Conservation (phyloP, 2,113 vertebrate species). For the Pedionomus torquatus region DNA sequence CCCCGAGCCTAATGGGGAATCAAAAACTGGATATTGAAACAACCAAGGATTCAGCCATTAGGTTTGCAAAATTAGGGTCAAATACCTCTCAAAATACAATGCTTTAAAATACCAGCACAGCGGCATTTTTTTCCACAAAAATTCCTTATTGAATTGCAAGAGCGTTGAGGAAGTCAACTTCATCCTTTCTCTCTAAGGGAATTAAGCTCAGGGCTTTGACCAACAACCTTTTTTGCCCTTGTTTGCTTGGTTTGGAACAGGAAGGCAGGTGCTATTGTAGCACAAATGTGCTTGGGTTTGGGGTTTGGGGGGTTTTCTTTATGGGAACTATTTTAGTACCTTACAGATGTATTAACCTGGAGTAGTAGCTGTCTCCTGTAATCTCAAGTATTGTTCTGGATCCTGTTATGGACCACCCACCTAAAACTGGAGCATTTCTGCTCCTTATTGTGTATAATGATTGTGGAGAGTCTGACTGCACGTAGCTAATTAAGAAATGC, state of each 20-base stretch:
- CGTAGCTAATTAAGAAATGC: conserved; percentile 8
- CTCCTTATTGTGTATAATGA: not conserved
- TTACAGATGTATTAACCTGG: not conserved
- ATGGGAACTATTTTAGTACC: not conserved
- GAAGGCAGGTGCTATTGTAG: not conserved
- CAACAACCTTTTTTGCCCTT: not conserved
- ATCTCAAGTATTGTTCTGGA: not conserved
- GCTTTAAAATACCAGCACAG: not conserved
- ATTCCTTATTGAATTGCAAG: not conserved
- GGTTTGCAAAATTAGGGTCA: not conserved
- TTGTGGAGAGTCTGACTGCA: not conserved
- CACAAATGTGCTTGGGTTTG: not conserved
- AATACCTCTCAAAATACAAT: not conserved
- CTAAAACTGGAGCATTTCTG: not conserved
- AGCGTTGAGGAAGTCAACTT: not conserved
- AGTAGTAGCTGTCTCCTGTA: too few relatives aligned
- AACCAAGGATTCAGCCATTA: not conserved
- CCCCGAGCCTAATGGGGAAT: not conserved
- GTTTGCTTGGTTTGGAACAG: not conserved
- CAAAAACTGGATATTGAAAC: not conserved
- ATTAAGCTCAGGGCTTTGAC: not conserved
- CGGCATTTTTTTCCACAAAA: not conserved
- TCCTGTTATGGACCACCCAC: not conserved
- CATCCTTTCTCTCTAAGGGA: not conserved
- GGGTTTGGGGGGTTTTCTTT: not conserved